Percentiles rank a stretch among this genome's conserved stretches.
phyloP scores from a whole-genome alignment of 2,797 vertebrate species.

The Hippocampus kuda region DNA sequence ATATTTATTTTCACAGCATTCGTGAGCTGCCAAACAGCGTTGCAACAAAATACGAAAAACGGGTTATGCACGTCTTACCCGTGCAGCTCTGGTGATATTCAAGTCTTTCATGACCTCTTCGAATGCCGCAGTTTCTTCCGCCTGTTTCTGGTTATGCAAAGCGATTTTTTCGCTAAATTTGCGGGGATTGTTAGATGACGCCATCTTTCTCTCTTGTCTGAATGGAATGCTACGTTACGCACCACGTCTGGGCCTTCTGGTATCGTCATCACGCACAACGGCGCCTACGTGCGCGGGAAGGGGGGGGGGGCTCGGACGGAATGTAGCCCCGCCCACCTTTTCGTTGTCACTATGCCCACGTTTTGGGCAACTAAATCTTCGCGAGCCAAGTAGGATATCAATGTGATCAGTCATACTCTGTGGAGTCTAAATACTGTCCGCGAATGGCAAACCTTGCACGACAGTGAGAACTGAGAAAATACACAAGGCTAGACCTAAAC shows the following conservation, averaged over 20 bases:
- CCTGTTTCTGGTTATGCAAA: slow-evolving; percentile 93
- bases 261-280: slow-evolving; percentile 59
- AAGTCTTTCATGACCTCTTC: slow-evolving; percentile 97
- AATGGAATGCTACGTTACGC: slow-evolving; percentile 74
- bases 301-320: not conserved
- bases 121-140: slow-evolving; percentile 92
- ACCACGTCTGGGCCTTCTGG: slow-evolving; percentile 44
- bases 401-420: not conserved
- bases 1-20: slow-evolving; percentile 41
- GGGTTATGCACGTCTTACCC: slow-evolving; percentile 68
- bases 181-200: slow-evolving; percentile 97
- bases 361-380: not conserved
- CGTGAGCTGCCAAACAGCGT: slow-evolving; percentile 39
- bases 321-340: not conserved
- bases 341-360: not conserved
- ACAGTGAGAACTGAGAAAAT: no score
- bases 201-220: slow-evolving; percentile 85
- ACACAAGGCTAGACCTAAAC: no score
- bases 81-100: slow-evolving; percentile 89
- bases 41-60: slow-evolving; percentile 24
- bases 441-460: no score
- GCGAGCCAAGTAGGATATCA: not conserved
- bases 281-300: not conserved
- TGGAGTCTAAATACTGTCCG: not conserved
- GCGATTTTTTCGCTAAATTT: slow-evolving; percentile 99